These are phyloP conservation scores for Eufriesea mexicana DNA, from an alignment of 1,140 invertebrate species.

Conservation along the genomic window DNA sequence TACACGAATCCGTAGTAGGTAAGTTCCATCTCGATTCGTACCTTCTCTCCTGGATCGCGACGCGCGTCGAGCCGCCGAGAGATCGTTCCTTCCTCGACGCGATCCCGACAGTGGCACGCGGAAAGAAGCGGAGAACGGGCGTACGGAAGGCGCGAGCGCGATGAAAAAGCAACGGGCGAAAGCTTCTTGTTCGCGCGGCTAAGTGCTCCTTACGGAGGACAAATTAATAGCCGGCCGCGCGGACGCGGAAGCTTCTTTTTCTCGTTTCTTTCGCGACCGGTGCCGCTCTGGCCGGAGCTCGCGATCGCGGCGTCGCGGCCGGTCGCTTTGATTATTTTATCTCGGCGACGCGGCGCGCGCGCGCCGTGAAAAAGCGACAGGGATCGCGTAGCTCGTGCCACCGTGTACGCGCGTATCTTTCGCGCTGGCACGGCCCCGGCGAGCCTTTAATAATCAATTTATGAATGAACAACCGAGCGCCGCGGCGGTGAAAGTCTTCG, in stretches of 20 bases:
- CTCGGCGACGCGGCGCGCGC: not conserved
- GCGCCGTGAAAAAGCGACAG: constrained; percentile 38
- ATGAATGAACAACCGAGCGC: constrained; percentile 76
- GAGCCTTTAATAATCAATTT: constrained; percentile 77
- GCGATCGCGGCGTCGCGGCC: not conserved
- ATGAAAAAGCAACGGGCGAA: constrained; percentile 39
- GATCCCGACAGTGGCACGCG: not conserved
- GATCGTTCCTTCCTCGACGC: no score
- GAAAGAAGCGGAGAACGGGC: not conserved
- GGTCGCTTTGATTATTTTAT: not conserved
- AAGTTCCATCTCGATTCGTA: no score
- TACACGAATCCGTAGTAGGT: no score
- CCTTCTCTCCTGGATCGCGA: no score
- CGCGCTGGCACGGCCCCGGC: constrained; percentile 57
- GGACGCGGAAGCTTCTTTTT: constrained; percentile 42
- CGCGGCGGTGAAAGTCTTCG: constrained; percentile 75
- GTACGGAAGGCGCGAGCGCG: not conserved
- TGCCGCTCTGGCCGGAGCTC: not conserved
- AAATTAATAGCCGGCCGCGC: constrained; percentile 60
- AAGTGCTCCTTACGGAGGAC: constrained; percentile 44
- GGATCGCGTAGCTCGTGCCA: constrained; percentile 59
- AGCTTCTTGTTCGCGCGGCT: constrained; percentile 14
- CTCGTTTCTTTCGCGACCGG: not conserved
- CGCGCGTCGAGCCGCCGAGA: no score
- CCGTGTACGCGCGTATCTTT: constrained; percentile 49